Percentiles rank a stretch among this genome's conserved stretches.
Evolutionary conservation across 2,888 invertebrate species (phyloP).

Genomic region (Synergus itoensis): DNA sequence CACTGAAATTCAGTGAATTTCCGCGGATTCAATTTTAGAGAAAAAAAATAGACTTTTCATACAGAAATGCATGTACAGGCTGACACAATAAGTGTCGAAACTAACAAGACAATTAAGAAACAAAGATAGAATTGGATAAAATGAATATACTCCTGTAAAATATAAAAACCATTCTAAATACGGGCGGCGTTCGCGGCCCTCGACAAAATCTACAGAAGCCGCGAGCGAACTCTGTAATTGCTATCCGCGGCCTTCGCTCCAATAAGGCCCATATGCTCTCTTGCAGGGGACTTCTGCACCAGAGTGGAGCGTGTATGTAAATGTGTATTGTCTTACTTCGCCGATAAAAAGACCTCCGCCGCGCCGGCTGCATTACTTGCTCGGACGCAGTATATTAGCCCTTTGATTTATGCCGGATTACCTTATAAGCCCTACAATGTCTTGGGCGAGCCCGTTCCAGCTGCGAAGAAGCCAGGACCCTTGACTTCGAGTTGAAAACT

Average conservation of each 20-base stretch:
- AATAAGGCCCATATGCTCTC: constrained; percentile 65
- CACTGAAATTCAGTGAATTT: too few species aligned
- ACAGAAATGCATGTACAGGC: too few species aligned
- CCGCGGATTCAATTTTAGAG: too few species aligned
- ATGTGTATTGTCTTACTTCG: constrained; percentile 75
- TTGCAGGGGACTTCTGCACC: constrained; percentile 50
- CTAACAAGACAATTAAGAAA: background rate
- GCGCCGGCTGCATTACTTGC: constrained; percentile 70
- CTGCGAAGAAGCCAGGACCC: constrained; percentile 48
- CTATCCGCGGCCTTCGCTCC: constrained; percentile 61
- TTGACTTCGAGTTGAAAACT: constrained; percentile 25
- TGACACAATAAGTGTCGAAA: background rate
- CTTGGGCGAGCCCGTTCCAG: constrained; percentile 55
- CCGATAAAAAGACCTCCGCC: constrained; percentile 73
- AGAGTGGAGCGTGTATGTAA: constrained; percentile 70
- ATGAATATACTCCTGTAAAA: background rate
- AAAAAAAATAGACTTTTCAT: too few species aligned
- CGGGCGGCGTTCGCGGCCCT: background rate
- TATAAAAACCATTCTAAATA: background rate
- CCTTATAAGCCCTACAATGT: constrained; percentile 75
- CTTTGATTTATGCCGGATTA: constrained; percentile 76
- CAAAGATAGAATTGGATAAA: background rate
- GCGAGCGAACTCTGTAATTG: constrained; percentile 59
- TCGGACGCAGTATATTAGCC: constrained; percentile 72
- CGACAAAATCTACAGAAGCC: constrained; percentile 62